Percentiles rank a stretch among this genome's conserved stretches.
Evolutionary conservation across 2,888 invertebrate genomes (phyloP).

Genomic region (Halictus quadricinctus): DNA sequence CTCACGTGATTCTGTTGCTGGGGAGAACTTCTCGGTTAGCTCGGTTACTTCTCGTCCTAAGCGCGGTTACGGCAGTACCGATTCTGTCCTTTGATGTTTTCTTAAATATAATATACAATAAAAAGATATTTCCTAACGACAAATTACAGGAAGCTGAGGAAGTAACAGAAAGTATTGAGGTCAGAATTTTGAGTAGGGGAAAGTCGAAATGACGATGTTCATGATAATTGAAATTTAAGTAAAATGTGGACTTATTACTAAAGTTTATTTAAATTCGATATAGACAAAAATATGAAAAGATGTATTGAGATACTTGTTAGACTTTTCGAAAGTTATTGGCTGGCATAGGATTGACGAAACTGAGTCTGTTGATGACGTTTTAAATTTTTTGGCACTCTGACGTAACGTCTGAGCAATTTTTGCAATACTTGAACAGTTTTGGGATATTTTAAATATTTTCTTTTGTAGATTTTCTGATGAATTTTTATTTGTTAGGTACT

Average conservation of each 20-base stretch:
- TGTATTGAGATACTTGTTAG: background rate
- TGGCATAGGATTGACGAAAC: background rate
- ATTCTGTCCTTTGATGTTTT: background rate
- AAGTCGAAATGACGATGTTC: background rate
- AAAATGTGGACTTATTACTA: background rate
- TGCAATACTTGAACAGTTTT: background rate
- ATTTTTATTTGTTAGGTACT: background rate
- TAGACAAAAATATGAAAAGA: background rate
- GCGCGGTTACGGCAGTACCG: background rate
- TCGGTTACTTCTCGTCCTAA: slow-evolving; percentile 35
- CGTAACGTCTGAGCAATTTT: background rate
- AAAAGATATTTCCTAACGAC: background rate
- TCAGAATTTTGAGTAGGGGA: background rate
- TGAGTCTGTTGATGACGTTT: background rate
- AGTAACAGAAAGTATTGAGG: background rate
- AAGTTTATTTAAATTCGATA: background rate
- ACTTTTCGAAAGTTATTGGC: background rate
- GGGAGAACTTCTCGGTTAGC: slow-evolving; percentile 66
- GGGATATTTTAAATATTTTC: background rate
- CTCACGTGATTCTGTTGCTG: slow-evolving; percentile 67
- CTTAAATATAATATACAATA: background rate
- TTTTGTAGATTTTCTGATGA: background rate
- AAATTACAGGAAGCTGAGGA: background rate
- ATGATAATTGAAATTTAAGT: background rate
- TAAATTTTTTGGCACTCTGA: background rate